Conservation (phyloP, 2,113 vertebrate genomes). For the Morone saxatilis region DNA sequence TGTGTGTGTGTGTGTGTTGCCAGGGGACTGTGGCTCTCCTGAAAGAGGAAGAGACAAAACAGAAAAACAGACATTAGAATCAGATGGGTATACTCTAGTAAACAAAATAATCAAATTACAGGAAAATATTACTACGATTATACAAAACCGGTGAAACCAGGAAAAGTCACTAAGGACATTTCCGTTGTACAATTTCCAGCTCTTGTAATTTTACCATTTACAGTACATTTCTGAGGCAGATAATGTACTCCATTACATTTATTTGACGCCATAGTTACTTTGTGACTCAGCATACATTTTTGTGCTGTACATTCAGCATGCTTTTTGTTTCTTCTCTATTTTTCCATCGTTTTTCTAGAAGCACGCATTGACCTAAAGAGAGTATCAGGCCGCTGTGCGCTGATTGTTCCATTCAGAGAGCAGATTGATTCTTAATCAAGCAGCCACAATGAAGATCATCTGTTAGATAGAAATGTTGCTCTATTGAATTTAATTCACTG, state of each 20-base stretch:
- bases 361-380: background rate
- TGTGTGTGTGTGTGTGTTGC: constrained; percentile 28
- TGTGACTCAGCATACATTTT: background rate
- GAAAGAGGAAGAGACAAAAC: constrained; percentile 63
- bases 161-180: background rate
- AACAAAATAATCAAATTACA: background rate
- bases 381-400: background rate
- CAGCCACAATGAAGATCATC: background rate
- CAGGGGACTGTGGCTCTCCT: constrained; percentile 59
- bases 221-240: no score
- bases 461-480: background rate
- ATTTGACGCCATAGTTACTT: background rate
- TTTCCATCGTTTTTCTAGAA: background rate
- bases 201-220: no score
- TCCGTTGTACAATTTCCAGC: background rate
- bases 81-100: constrained; percentile 8
- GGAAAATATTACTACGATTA: background rate
- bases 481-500: background rate
- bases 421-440: constrained; percentile 2
- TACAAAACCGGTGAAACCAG: background rate
- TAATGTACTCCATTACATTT: background rate
- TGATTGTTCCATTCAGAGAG: constrained; percentile 14
- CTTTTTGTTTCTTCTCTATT: background rate
- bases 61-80: constrained; percentile 50
- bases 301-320: background rate